Percentiles rank a stretch among this genome's conserved stretches.
These are phyloP conservation scores for mouse (Mus musculus) DNA, from an alignment of 2,113 vertebrate species.

Conservation along the genomic window DNA sequence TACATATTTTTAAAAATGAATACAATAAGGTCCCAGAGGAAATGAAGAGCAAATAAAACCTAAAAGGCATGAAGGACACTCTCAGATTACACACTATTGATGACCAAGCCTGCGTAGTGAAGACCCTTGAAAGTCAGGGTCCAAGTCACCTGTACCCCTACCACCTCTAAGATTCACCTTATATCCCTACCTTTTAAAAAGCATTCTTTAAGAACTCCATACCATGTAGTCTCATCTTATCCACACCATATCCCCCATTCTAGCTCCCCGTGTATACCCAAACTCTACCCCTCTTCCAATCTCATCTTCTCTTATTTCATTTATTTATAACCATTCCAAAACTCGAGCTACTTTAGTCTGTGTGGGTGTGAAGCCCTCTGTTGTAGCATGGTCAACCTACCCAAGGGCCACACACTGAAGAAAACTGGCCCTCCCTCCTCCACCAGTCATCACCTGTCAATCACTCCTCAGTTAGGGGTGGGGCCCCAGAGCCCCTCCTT, in stretches of 20 bases:
- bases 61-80: no score
- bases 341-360: background rate
- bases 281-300: background rate
- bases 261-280: background rate
- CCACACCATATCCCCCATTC: background rate
- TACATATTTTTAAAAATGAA: background rate
- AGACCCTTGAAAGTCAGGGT: background rate
- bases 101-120: background rate
- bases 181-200: rapidly evolving
- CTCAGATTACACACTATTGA: background rate
- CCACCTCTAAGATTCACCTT: no score
- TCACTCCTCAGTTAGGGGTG: background rate
- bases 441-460: background rate
- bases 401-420: no score
- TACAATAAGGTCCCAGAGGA: background rate
- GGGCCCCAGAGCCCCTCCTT: background rate
- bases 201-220: background rate
- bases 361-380: background rate
- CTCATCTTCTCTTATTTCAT: background rate
- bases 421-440: background rate
- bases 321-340: background rate
- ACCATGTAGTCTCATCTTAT: background rate
- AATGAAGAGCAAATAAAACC: background rate
- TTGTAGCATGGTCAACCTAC: background rate
- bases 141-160: background rate